A percentile compares a stretch with the other conserved stretches of the same genome.
These are phyloP conservation scores for Styela plicata DNA, from an alignment of 23 tunicate species.

Conservation along the genomic window DNA sequence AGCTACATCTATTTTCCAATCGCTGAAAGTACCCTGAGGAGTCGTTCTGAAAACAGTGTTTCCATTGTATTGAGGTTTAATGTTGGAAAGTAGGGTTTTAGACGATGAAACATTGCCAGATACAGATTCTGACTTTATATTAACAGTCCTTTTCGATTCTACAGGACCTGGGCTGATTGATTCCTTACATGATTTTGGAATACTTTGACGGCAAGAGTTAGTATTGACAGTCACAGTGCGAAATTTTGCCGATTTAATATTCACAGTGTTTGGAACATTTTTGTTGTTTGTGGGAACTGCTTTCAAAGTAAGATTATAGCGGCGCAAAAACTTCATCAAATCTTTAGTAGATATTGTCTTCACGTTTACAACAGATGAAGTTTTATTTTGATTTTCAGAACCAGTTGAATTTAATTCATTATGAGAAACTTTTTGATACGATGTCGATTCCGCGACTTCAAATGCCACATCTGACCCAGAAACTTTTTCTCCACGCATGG, in stretches of 20 bases:
- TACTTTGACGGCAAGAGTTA: not conserved
- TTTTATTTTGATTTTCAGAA: not conserved
- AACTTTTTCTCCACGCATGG: too few relatives aligned
- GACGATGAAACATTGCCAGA: too few relatives aligned
- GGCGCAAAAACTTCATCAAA: constrained; percentile 1
- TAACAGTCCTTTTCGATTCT: too few relatives aligned
- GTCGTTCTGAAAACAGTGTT: not conserved
- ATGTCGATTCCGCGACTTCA: too few relatives aligned
- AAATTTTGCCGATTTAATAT: too few relatives aligned
- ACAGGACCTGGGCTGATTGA: too few relatives aligned
- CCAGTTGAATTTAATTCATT: too few relatives aligned
- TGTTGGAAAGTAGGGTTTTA: not conserved
- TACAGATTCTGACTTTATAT: too few relatives aligned
- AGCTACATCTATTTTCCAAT: not conserved
- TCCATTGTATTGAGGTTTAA: not conserved
- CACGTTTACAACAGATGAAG: not conserved
- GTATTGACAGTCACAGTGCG: not conserved
- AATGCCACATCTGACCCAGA: too few relatives aligned
- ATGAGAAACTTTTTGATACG: too few relatives aligned
- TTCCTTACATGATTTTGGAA: too few relatives aligned
- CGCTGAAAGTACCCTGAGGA: not conserved
- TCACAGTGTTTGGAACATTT: not conserved
- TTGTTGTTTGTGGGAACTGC: constrained; percentile 26
- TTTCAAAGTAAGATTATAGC: constrained; percentile 16
- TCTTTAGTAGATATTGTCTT: constrained; percentile 4